Conservation (phyloP, 2,888 invertebrate species). For the Synergus umbraculus region DNA sequence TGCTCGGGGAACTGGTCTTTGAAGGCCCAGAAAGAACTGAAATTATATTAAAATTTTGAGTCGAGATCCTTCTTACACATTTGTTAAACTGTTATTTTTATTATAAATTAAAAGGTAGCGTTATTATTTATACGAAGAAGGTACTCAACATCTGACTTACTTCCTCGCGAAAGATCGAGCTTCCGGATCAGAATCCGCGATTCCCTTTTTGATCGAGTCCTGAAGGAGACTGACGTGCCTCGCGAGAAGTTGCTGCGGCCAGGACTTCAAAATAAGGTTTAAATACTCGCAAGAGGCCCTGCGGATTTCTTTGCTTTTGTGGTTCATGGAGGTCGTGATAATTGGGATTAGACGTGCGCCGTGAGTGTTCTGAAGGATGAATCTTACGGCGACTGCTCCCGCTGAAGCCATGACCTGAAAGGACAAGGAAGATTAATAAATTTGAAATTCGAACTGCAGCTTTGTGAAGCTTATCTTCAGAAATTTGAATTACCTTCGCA, state of each 20-base stretch:
- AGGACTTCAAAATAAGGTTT: slow-evolving; percentile 89
- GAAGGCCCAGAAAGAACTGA: slow-evolving; percentile 93
- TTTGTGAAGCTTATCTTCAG: background rate
- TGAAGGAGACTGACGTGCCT: slow-evolving; percentile 87
- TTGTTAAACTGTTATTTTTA: too few species aligned
- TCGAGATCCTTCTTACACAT: too few species aligned
- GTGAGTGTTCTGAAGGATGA: slow-evolving; percentile 91
- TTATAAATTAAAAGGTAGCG: too few species aligned
- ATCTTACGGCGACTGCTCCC: slow-evolving; percentile 90
- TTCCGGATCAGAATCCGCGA: slow-evolving; percentile 95
- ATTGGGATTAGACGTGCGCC: slow-evolving; percentile 89
- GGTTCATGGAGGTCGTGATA: slow-evolving; percentile 85
- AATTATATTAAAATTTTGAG: slow-evolving; percentile 45
- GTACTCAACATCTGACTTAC: slow-evolving; percentile 78
- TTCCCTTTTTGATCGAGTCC: slow-evolving; percentile 91
- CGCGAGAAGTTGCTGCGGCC: slow-evolving; percentile 92
- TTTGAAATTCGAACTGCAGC: background rate
- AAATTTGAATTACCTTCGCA: slow-evolving; percentile 86
- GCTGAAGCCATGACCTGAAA: slow-evolving; percentile 91
- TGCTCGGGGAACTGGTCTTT: slow-evolving; percentile 93
- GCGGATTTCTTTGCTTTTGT: slow-evolving; percentile 96
- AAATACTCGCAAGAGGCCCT: slow-evolving; percentile 89
- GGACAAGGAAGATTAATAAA: slow-evolving; percentile 30
- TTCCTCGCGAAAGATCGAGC: slow-evolving; percentile 90
- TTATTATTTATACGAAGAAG: background rate